Base-by-base conservation (phyloP, 2,888 invertebrate genomes). In the Seira sanloemensis region DNA sequence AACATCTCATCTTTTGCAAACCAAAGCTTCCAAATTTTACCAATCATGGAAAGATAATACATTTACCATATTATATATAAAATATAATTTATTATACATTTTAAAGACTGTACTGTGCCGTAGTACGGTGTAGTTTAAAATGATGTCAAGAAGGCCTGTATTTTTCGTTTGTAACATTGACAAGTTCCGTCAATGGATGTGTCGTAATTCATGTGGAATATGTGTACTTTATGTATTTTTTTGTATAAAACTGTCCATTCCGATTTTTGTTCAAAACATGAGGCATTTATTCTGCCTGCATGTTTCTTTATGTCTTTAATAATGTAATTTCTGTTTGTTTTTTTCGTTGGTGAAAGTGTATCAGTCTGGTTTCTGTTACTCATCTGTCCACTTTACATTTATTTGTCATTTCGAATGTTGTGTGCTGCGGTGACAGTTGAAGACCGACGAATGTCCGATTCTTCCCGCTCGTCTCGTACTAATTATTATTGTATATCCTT, bases 261-360 rank as follows among this genome's bases (percentile, higher is more conserved):
- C 37, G 37, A 7, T 65, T 58, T 50, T 50, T 26, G 25, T 73
- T 25, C 62, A 73, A n/a, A 72, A 19, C 67, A 25, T 67, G 7
- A 25, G 16, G 68, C 26, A 26, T 24, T 68, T 68, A n/a, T n/a
- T n/a, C n/a, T n/a, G n/a, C n/a, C n/a, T n/a, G n/a, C n/a, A n/a
- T n/a, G n/a, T n/a, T n/a, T n/a, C n/a, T n/a, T n/a, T n/a, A n/a
- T n/a, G n/a, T n/a, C n/a, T n/a, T n/a, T n/a, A n/a, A n/a, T n/a
- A n/a, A n/a, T n/a, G 19, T 68, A 62, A 62, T 18, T 5, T 62
- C 9, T 65, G 0, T 75, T 68, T 77, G 66, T 1, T 25, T 21
- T 77, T 69, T 69, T 69, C 69, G 77, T 78, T 78, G 69, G 78
- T 78, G 69, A 78, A 69, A 54, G 58, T 78, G 78, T 78, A 71